Conservation (phyloP, 23 tunicate species). For the Diplosoma virens region DNA sequence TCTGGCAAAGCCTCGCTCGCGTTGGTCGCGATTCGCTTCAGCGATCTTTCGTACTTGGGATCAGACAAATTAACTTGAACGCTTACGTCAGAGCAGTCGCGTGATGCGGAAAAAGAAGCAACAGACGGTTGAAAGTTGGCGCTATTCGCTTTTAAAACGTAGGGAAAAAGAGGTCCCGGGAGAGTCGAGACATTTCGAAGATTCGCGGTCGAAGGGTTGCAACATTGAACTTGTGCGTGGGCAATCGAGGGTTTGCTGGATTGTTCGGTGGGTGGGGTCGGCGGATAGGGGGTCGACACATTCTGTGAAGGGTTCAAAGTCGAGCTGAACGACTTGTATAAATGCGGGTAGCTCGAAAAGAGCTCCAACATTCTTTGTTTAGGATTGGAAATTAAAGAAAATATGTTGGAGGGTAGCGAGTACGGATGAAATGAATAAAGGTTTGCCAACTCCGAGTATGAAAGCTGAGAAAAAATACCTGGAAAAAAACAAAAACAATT, state of each 20-base stretch:
- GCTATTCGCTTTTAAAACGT: conserved; percentile 21
- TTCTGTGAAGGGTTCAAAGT: background rate
- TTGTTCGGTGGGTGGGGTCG: background rate
- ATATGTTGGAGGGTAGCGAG: background rate
- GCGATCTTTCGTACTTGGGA: background rate
- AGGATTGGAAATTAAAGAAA: background rate
- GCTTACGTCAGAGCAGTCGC: background rate
- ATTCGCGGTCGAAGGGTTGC: conserved; percentile 58
- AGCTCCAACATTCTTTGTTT: background rate
- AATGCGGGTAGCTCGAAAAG: background rate
- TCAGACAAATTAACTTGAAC: conserved; percentile 44
- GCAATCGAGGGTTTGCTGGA: conserved; percentile 21
- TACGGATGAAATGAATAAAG: no score
- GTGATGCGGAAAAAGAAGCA: background rate
- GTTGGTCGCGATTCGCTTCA: no score
- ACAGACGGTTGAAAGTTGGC: conserved; percentile 28
- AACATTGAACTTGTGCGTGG: conserved; percentile 75
- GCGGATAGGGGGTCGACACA: background rate
- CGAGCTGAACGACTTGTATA: conserved; percentile 2
- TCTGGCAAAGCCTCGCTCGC: no score
- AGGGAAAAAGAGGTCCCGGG: conserved; percentile 41
- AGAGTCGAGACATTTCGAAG: conserved; percentile 10
- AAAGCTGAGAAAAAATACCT: no score
- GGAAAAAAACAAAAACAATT: no score
- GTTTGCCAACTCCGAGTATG: no score